Evolutionary conservation across 1,140 invertebrate genomes (phyloP).

Genomic region (Drosophila ficusphila): DNA sequence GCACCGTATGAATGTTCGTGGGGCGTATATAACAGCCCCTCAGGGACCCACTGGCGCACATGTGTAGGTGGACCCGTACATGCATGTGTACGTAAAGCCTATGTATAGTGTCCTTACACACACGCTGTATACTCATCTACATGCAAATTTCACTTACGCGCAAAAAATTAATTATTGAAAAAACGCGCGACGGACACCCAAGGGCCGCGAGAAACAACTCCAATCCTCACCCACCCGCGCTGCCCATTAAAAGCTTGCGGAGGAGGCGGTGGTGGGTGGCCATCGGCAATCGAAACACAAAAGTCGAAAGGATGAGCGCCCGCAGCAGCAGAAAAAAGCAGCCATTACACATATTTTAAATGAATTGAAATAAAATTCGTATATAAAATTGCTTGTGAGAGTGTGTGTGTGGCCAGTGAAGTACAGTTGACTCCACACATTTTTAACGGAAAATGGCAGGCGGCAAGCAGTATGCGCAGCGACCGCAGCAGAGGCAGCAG

Average conservation of each 20-base stretch:
- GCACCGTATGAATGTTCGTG: not conserved
- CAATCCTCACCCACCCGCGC: not conserved
- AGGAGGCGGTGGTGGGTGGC: constrained; percentile 4
- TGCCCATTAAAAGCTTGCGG: constrained; percentile 10
- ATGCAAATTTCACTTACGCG: constrained; percentile 81
- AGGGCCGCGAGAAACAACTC: constrained; percentile 17
- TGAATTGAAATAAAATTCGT: constrained; percentile 82
- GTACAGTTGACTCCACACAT: constrained; percentile 79
- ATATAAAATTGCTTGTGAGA: constrained; percentile 65
- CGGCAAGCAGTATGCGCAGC: constrained; percentile 38
- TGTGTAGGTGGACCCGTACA: not conserved
- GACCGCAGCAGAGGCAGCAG: constrained; percentile 10
- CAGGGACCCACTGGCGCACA: constrained; percentile 4
- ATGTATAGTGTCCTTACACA: constrained; percentile 5
- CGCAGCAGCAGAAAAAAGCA: constrained; percentile 28
- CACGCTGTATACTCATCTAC: constrained; percentile 49
- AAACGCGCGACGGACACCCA: constrained; percentile 59
- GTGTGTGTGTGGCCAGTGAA: constrained; percentile 58
- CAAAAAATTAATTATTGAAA: constrained; percentile 83
- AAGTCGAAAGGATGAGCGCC: constrained; percentile 63
- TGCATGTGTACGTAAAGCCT: not conserved
- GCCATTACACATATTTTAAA: constrained; percentile 80
- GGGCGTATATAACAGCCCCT: constrained; percentile 23
- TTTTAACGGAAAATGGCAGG: constrained; percentile 66
- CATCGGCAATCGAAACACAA: constrained; percentile 70